Evolutionary conservation across 2,113 vertebrate genomes (phyloP).

Genomic region (Tragelaphus scriptus): DNA sequence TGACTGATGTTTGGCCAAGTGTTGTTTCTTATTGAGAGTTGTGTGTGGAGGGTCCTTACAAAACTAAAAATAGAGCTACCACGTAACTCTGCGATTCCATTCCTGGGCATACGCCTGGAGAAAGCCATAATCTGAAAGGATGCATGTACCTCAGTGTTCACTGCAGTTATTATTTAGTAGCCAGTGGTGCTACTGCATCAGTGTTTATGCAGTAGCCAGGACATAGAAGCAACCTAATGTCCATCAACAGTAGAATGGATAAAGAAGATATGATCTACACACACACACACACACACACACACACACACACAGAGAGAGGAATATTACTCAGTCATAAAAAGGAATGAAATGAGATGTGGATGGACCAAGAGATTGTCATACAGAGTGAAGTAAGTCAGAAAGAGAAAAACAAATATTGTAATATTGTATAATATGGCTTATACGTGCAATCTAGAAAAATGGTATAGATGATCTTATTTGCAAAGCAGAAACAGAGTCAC

Average conservation of each 20-base stretch:
- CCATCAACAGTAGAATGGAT: not conserved
- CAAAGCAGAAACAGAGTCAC: not conserved
- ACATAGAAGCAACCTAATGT: not conserved
- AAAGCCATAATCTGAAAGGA: not conserved
- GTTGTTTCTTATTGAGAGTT: not conserved
- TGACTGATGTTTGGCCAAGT: not conserved
- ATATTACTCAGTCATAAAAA: not conserved
- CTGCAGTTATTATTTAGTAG: not conserved
- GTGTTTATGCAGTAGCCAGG: not conserved
- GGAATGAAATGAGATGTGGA: not conserved
- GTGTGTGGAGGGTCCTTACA: not conserved
- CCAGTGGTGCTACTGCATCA: too few species aligned
- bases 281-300: rapidly evolving
- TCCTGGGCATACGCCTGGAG: not conserved
- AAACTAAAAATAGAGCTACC: not conserved
- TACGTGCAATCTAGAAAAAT: not conserved
- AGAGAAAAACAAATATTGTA: not conserved
- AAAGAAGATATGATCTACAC: not conserved
- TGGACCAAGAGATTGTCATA: not conserved
- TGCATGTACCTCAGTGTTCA: not conserved
- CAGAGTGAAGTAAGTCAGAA: not conserved
- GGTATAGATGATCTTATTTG: not conserved
- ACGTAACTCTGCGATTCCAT: not conserved
- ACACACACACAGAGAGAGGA: not conserved
- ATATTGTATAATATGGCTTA: not conserved